Base-by-base conservation (phyloP, 2,797 vertebrate species). In the Babyrousa celebensis region DNA sequence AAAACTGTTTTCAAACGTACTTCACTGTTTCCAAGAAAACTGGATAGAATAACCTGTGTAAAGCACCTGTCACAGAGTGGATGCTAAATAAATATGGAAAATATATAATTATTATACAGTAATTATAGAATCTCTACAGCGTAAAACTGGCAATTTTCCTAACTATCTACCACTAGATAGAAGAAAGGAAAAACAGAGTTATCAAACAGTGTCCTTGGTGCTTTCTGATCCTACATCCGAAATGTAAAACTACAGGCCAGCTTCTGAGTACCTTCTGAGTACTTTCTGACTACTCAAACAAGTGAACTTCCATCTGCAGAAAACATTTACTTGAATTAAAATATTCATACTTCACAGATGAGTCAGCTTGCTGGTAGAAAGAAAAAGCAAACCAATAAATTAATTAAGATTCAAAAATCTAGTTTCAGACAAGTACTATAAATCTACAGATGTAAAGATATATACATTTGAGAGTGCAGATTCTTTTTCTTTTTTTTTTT, bases 241-340 rank as follows among this genome's bases (percentile, higher is more conserved):
- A 79, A 77, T 54, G 32, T 16, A 70, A 72, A 96, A 63, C 56
- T 75, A 3, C 12, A 36, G 52, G 11, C 77, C 48, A 71, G 3
- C 48, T 43, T 78, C 36, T 94, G 67, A 74, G 60, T 36, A 36
- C 5, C 48, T 43, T 78, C 36, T 94, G 67, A 74, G 60, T 36
- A 36, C 5, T 40, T 71, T 74, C 60, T 86, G 36, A 70, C 52
- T 56, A 8, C 25, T 84, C 84, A 80, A 96, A n/a, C 71, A 77
- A 87, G 12, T 77, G 27, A 93, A 71, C 25, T 40, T 71, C 27
- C 68, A 82, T 74, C 40, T 63, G 16, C 6, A 93, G 70, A 92
- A 96, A 94, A 84, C 32, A 85, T 80, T 80, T 90, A 79, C 36
- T 95, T 94, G n/a, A 96, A 77, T 93, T 92, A 93, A 92, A 94